phyloP scores from a whole-genome alignment of 2,888 invertebrate genomes.

The Stramonita haemastoma region DNA sequence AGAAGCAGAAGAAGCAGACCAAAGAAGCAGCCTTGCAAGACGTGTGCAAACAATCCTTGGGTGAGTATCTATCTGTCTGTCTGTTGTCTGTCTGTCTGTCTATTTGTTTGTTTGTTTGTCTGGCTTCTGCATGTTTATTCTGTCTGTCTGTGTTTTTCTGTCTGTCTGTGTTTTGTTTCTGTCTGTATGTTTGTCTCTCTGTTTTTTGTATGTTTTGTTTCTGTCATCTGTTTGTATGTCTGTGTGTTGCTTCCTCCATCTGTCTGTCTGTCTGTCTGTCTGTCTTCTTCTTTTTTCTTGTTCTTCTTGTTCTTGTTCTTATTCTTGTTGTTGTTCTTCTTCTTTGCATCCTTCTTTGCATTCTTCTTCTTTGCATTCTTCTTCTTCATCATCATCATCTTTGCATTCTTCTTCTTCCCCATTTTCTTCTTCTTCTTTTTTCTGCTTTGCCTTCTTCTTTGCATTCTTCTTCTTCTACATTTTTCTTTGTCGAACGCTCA shows the following conservation, averaged over 20 bases:
- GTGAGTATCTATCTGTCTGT: conserved; percentile 48
- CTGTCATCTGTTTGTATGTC: neutral
- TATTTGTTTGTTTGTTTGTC: neutral
- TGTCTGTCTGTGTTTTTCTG: neutral
- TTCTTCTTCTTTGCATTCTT: too few species aligned
- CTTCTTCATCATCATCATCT: too few species aligned
- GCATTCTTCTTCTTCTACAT: too few species aligned
- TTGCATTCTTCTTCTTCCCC: neutral
- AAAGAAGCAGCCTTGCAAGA: conserved; percentile 56
- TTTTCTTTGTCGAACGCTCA: too few species aligned
- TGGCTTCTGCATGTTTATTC: too few species aligned
- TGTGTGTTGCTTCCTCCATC: neutral
- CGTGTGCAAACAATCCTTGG: conserved; percentile 62
- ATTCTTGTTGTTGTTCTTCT: too few species aligned
- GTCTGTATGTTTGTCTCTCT: too few species aligned
- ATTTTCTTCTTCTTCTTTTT: neutral
- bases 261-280: neutral
- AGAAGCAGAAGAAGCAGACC: conserved; percentile 55
- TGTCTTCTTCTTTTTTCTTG: too few species aligned
- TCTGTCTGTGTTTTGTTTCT: neutral
- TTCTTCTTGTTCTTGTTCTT: too few species aligned
- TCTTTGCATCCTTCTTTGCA: too few species aligned
- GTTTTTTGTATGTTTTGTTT: neutral
- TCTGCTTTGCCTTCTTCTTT: neutral
- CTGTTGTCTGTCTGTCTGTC: too few species aligned